Evolutionary conservation across 2,888 invertebrate genomes (phyloP).

Genomic region (Callosobruchus maculatus): DNA sequence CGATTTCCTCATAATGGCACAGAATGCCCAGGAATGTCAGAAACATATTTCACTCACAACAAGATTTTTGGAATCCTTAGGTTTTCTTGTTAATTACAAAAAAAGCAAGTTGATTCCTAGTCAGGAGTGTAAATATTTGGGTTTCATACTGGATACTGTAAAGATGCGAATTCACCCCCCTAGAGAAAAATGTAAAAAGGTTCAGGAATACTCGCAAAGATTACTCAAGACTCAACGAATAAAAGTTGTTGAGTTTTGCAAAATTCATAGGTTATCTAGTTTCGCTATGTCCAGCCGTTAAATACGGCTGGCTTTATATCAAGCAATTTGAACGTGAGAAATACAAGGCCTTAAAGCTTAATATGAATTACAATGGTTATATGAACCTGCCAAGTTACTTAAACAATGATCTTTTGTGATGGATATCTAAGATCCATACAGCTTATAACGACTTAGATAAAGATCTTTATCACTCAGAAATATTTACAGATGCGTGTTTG

Average conservation of each 20-base stretch:
- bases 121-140: conserved; percentile 22
- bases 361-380: too few relatives aligned
- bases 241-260: conserved; percentile 9
- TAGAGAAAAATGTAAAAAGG: too few relatives aligned
- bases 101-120: too few relatives aligned
- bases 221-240: too few relatives aligned
- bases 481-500: conserved; percentile 4
- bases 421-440: too few relatives aligned
- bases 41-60: not conserved
- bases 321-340: conserved; percentile 23
- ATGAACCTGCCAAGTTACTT: too few relatives aligned
- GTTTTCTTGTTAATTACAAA: conserved; percentile 13
- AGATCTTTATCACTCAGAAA: too few relatives aligned
- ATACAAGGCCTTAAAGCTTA: conserved; percentile 15
- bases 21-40: not conserved
- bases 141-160: conserved; percentile 20
- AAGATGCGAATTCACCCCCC: too few relatives aligned
- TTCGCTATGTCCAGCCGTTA: conserved; percentile 30
- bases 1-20: conserved; percentile 20
- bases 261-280: conserved; percentile 20
- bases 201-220: too few relatives aligned
- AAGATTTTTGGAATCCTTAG: conserved; percentile 3
- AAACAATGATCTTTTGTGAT: too few relatives aligned
- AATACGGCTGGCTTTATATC: conserved; percentile 34
- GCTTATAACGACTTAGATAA: too few relatives aligned